A percentile compares a stretch with the other conserved stretches of the same genome.
These are phyloP conservation scores for Meandrina meandrites DNA, from an alignment of 92 coral and sea anemone species.

Conservation along the genomic window DNA sequence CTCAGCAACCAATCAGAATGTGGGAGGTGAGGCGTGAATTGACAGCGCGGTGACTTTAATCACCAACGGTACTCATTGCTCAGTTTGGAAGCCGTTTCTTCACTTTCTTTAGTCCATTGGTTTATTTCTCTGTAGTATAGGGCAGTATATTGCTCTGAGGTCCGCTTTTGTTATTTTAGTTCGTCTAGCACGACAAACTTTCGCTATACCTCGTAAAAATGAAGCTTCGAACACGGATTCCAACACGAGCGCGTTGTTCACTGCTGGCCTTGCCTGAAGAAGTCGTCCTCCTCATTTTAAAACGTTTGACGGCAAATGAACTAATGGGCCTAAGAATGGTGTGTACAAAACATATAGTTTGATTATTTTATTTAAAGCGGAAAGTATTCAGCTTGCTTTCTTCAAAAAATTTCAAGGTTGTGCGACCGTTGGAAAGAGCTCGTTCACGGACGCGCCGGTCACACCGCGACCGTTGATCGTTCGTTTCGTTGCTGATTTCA, in stretches of 20 bases:
- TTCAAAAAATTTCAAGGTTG: not conserved
- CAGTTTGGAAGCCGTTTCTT: conserved; percentile 16
- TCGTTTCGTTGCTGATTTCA: conserved; percentile 1
- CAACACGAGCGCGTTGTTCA: conserved; percentile 69
- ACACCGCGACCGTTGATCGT: conserved; percentile 16
- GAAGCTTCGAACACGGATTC: conserved; percentile 79
- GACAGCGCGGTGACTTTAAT: conserved; percentile 61
- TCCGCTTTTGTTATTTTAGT: not conserved
- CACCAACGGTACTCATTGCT: conserved; percentile 48
- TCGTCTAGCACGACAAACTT: not conserved
- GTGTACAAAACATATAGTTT: conserved; percentile 28
- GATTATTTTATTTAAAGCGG: not conserved
- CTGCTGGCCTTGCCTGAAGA: conserved; percentile 91
- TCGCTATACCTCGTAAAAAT: conserved; percentile 30
- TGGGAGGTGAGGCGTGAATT: conserved; percentile 32
- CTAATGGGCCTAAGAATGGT: conserved; percentile 83
- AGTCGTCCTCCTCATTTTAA: conserved; percentile 76
- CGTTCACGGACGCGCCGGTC: conserved; percentile 24
- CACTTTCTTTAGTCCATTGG: not conserved
- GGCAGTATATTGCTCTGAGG: conserved; percentile 7
- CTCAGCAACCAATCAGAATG: conserved; percentile 71
- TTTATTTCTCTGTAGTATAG: not conserved
- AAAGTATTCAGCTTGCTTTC: not conserved
- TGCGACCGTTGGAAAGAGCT: conserved; percentile 64
- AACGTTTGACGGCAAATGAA: conserved; percentile 80